Evolutionary conservation across 2,888 invertebrate species (phyloP), one percentile per base, ranked within the genome.

Genomic region (Beris morrisii): DNA sequence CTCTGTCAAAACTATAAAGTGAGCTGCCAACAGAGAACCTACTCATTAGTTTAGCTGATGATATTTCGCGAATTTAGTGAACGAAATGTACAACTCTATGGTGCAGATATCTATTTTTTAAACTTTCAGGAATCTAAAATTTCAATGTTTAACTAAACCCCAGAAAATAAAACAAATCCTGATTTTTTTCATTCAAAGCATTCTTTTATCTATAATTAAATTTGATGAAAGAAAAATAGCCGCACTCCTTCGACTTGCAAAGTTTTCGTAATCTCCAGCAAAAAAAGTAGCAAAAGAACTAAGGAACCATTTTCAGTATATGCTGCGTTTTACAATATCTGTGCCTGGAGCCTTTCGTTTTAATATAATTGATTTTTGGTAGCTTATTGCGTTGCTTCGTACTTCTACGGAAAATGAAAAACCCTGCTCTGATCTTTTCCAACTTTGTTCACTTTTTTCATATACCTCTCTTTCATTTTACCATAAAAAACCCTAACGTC

Each of bases 301-400:
- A 31, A 32, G 46, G 50, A 59, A 59, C 31, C 59, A 59, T 59
- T 59, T 59, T 50, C 48, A 32, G 44, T 59, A 38, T 32, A 59
- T 59, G 48, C 32, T 22, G 9, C 30, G 59, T 50, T 30, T 48
- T 59, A 32, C 59, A 44, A 59, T 30, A 50, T 48, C 59, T 59
- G 13, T 31, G 59, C 59, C 59, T 28, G 59, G 32, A 59, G 59
- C 59, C 50, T 59, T 48, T 59, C 59, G 50, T 59, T 59, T 59
- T 48, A 59, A 59, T 59, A 48, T 59, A 59, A 59, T 59, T 59
- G 59, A 59, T 59, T 59, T 52, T 52, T 58, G n/a, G 59, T 45
- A 15, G 31, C 46, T 48, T 50, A 22, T 15, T 31, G 5, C 32
- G 9, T 6, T 15, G 32, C 32, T 50, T 32, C 30, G 28, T 32